These are phyloP conservation scores for Erynnis tages DNA, from an alignment of 2,888 invertebrate genomes.

Conservation along the genomic window DNA sequence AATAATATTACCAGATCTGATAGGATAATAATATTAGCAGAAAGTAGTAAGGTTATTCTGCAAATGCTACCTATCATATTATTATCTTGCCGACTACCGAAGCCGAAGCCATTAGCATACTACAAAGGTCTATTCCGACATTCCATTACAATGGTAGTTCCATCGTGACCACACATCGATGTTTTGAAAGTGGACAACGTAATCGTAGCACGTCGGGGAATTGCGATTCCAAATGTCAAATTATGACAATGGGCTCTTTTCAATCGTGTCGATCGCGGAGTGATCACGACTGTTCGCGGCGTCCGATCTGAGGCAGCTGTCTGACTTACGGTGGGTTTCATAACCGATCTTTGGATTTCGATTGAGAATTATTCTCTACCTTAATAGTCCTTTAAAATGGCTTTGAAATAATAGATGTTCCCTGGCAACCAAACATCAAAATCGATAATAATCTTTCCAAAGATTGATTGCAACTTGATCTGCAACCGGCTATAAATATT, in stretches of 20 bases:
- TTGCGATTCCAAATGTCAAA: conserved; percentile 27
- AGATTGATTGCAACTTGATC: too few relatives aligned
- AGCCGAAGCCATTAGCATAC: conserved; percentile 20
- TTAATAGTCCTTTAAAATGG: too few relatives aligned
- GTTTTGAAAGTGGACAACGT: conserved; percentile 27
- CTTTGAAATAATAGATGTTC: too few relatives aligned
- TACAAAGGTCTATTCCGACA: conserved; percentile 17
- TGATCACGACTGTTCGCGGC: conserved; percentile 51
- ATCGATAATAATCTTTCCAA: too few relatives aligned
- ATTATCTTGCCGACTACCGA: conserved; percentile 4
- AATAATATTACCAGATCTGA: too few relatives aligned
- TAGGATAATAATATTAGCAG: too few relatives aligned
- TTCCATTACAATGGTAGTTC: conserved; percentile 20
- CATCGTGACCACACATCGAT: conserved; percentile 27
- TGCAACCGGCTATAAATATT: too few relatives aligned
- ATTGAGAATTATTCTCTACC: too few relatives aligned
- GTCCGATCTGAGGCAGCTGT: conserved; percentile 2
- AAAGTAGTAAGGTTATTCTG: too few relatives aligned
- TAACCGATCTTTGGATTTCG: too few relatives aligned
- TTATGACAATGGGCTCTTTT: conserved; percentile 28
- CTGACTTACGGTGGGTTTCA: background rate
- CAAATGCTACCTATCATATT: too few relatives aligned
- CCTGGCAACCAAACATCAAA: too few relatives aligned
- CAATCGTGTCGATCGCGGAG: conserved; percentile 31
- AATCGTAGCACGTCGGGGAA: conserved; percentile 27